Percentiles rank a stretch among this genome's conserved stretches.
Conservation (phyloP, 2,797 vertebrate species). For the Squalus acanthias region DNA sequence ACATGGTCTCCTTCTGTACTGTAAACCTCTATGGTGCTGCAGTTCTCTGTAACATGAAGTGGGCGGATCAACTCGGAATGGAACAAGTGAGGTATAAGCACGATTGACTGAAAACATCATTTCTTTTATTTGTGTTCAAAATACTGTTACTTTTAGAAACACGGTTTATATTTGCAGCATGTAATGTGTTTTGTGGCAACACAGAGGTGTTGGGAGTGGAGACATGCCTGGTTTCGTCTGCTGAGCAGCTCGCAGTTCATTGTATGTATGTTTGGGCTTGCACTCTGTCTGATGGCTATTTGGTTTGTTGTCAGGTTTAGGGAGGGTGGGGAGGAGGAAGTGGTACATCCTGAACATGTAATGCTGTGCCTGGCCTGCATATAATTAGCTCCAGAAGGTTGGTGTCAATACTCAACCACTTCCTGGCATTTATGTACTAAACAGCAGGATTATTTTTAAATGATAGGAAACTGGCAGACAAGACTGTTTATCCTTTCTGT, state of each 20-base stretch:
- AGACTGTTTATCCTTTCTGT: slow-evolving; percentile 12
- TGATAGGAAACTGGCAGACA: slow-evolving; percentile 22
- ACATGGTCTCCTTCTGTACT: not conserved
- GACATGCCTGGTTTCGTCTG: not conserved
- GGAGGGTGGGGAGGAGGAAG: not conserved
- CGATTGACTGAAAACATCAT: not conserved
- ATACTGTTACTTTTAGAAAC: slow-evolving; percentile 8
- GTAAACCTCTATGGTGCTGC: not conserved
- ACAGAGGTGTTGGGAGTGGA: not conserved
- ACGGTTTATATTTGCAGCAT: not conserved
- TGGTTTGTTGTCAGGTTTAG: slow-evolving; percentile 5
- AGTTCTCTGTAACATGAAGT: not conserved
- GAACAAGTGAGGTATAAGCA: not conserved
- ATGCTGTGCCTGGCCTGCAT: not conserved
- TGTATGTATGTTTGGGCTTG: not conserved
- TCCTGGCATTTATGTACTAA: not conserved
- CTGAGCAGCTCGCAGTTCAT: not conserved
- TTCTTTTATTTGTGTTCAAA: not conserved
- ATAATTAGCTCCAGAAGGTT: not conserved
- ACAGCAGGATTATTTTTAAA: slow-evolving; percentile 34
- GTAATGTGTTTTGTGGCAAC: not conserved
- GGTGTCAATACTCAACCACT: slow-evolving; percentile 11
- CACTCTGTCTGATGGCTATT: not conserved
- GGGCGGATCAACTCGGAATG: not conserved
- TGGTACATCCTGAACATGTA: slow-evolving; percentile 25